These are phyloP conservation scores for Cordilura impudica DNA, from an alignment of 2,888 invertebrate species.

Conservation along the genomic window DNA sequence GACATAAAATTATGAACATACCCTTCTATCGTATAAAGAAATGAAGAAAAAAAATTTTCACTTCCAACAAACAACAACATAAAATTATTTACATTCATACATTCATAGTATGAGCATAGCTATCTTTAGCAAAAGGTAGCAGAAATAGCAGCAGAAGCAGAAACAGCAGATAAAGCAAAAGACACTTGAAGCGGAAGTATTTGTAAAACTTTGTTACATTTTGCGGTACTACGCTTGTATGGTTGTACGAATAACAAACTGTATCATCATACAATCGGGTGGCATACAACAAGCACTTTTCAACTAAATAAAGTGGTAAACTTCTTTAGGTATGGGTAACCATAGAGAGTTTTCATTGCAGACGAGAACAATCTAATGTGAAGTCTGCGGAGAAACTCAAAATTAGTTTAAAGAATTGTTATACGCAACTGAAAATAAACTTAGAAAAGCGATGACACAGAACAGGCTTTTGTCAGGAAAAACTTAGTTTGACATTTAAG, in stretches of 20 bases:
- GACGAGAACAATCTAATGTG: neutral
- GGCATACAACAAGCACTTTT: slow-evolving; percentile 37
- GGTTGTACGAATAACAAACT: slow-evolving; percentile 23
- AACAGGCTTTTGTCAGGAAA: neutral
- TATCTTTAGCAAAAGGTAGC: neutral
- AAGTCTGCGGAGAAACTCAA: too few species aligned
- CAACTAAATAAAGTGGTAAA: slow-evolving; percentile 36
- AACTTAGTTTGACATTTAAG: neutral
- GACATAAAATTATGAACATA: too few species aligned
- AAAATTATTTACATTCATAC: neutral
- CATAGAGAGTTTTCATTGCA: neutral
- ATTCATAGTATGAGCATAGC: neutral
- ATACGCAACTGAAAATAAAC: too few species aligned
- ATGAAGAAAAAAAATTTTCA: slow-evolving; percentile 25
- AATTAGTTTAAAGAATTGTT: too few species aligned
- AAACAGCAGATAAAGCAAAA: slow-evolving; percentile 38
- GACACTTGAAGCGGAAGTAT: slow-evolving; percentile 57
- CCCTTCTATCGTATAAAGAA: too few species aligned
- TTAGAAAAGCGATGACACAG: too few species aligned
- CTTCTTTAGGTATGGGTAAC: neutral
- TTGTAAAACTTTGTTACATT: slow-evolving; percentile 57
- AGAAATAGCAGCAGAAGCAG: neutral
- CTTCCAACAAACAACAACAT: neutral
- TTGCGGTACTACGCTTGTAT: slow-evolving; percentile 32
- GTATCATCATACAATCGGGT: neutral